Evolutionary conservation across 1,140 invertebrate species (phyloP).

Genomic region (Akabosia matsudoensis): DNA sequence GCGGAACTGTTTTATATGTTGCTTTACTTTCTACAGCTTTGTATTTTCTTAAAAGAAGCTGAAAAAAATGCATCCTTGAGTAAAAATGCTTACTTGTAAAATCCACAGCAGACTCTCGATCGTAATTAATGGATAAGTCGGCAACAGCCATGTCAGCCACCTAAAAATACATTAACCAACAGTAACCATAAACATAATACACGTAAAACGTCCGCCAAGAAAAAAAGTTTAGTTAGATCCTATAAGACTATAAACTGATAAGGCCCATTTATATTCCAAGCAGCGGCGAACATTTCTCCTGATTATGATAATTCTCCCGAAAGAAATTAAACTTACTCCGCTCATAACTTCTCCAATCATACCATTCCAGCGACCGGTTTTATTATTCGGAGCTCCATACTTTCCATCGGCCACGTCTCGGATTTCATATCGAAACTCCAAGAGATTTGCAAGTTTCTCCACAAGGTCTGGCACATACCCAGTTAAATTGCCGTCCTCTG

Average conservation of each 20-base stretch:
- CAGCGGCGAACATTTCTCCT: neutral
- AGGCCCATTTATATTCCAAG: neutral
- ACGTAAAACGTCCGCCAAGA: too few relatives aligned
- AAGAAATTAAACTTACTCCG: constrained; percentile 49
- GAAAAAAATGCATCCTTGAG: neutral
- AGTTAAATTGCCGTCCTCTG: constrained; percentile 50
- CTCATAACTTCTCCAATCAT: constrained; percentile 58
- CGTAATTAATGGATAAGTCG: constrained; percentile 59
- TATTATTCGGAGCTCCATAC: constrained; percentile 53
- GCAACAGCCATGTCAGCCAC: constrained; percentile 58
- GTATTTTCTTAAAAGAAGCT: too few relatives aligned
- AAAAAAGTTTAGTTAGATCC: too few relatives aligned
- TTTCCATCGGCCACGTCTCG: constrained; percentile 47
- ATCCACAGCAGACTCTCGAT: constrained; percentile 55
- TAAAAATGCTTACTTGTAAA: constrained; percentile 19
- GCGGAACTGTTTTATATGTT: too few relatives aligned
- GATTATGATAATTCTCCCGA: neutral
- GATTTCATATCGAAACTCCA: constrained; percentile 55
- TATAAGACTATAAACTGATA: too few relatives aligned
- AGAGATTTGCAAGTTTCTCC: constrained; percentile 48
- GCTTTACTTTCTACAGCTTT: too few relatives aligned
- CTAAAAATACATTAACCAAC: constrained; percentile 39
- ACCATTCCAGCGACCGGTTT: constrained; percentile 55
- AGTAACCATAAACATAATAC: neutral
- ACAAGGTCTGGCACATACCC: constrained; percentile 52